Conservation (phyloP, 2,888 invertebrate species). For the Fragum sueziense region DNA sequence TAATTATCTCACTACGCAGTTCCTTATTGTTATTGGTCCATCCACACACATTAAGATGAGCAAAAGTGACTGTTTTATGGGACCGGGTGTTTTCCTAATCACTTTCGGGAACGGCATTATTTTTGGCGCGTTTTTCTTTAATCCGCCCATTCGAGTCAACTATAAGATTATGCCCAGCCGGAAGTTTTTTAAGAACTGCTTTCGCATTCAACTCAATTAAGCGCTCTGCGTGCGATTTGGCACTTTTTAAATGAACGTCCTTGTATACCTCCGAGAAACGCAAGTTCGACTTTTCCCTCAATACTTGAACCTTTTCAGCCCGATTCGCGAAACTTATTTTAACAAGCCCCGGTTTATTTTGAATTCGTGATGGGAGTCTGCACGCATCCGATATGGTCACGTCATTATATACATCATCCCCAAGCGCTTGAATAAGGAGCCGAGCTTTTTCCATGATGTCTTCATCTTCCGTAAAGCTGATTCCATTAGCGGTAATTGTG, state of each 20-base stretch:
- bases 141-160: slow-evolving; percentile 37
- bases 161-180: slow-evolving; percentile 24
- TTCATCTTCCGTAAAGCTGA: not conserved
- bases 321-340: slow-evolving; percentile 34
- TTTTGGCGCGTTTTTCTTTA: not conserved
- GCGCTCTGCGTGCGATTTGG: slow-evolving; percentile 32
- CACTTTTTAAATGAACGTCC: slow-evolving; percentile 28
- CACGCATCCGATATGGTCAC: not conserved
- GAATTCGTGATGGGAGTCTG: not conserved
- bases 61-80: slow-evolving; percentile 16
- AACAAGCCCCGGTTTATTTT: slow-evolving; percentile 11
- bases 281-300: slow-evolving; percentile 28
- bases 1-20: slow-evolving; percentile 19
- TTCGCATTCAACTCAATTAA: slow-evolving; percentile 40
- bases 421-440: slow-evolving; percentile 5
- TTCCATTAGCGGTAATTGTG: slow-evolving; percentile 15
- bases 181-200: slow-evolving; percentile 34
- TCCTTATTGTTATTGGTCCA: slow-evolving; percentile 42
- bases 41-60: slow-evolving; percentile 50
- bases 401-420: not conserved
- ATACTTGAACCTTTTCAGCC: slow-evolving; percentile 22
- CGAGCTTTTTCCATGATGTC: slow-evolving; percentile 2
- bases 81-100: slow-evolving; percentile 22
- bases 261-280: not conserved
- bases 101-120: not conserved